Base-by-base conservation (phyloP, 2,113 vertebrate species). In the Pheucticus melanocephalus region DNA sequence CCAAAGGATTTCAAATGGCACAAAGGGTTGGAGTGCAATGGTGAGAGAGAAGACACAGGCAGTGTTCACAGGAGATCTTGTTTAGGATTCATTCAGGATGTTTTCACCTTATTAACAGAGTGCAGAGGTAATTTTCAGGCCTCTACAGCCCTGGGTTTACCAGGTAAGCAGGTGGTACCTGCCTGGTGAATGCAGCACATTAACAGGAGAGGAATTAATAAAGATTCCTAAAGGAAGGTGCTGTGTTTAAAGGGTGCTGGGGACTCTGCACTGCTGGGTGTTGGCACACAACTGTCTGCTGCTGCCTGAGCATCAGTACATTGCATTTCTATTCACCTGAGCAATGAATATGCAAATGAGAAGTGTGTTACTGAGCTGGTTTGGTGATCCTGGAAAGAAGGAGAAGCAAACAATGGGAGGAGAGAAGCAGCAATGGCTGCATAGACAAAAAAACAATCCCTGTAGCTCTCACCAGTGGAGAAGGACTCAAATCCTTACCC, bases 101-200 rank as follows among this genome's bases (percentile, higher is more conserved):
- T 5, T 91, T 45, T 30, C 17, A 14, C 28, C 35, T 56, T 3
- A 25, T 35, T 56, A 53, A 35, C 9, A 8, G 10, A 30, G 11
- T 4, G 23, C 63, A 59, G 57, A 59, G 39, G 31, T 4, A 22
- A n/a, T 76, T 44, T 88, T n/a, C 28, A 57, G 71, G 16, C n/a
- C 66, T 28, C 10, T 35, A 1, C 37, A 57, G 6, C n/a, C 64
- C 42, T 39, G 25, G 22, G 24, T 66, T 61, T 35, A 3, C 11
- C 56, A 70, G 61, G 7, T 5, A 12, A 56, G 0, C 31, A 2
- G 2, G 19, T 63, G 2, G 10, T 28, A 1, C n/a, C 72, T 63
- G 18, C 28, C 15, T 57, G 24, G 53, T 53, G 44, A 72, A 21
- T 39, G 42, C n/a, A 92, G 42, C 12, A 3, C 47, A 9, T 48